A percentile compares a stretch with the other conserved stretches of the same genome.
Evolutionary conservation across 2,888 invertebrate species (phyloP).

Genomic region (Lucinisca nassula): DNA sequence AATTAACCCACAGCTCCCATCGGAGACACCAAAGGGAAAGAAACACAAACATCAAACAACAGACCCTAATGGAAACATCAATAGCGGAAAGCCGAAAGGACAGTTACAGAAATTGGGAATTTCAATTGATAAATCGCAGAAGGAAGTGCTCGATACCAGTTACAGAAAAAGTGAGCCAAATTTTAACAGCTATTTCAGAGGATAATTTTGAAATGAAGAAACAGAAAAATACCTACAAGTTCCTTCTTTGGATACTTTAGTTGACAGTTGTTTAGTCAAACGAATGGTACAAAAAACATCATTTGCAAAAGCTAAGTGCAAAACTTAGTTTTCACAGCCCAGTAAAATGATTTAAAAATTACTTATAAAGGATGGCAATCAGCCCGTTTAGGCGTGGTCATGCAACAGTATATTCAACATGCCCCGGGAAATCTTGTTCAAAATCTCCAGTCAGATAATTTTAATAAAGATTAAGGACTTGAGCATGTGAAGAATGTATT

Average conservation of each 20-base stretch:
- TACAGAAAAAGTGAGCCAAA: slow-evolving; percentile 45
- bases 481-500: no score
- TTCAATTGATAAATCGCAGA: no score
- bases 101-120: no score
- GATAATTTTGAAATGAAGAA: slow-evolving; percentile 35
- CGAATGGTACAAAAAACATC: slow-evolving; percentile 36
- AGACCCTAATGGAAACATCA: no score
- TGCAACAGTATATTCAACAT: slow-evolving; percentile 46
- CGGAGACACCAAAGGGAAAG: no score
- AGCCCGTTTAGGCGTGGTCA: no score
- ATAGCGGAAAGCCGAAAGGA: no score
- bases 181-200: slow-evolving; percentile 42
- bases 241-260: slow-evolving; percentile 42
- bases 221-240: slow-evolving; percentile 41
- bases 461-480: no score
- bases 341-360: slow-evolving; percentile 51
- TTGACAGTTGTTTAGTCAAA: slow-evolving; percentile 34
- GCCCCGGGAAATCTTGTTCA: slow-evolving; percentile 33
- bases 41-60: no score
- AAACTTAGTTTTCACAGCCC: slow-evolving; percentile 34
- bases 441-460: slow-evolving; percentile 11
- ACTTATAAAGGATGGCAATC: slow-evolving; percentile 50
- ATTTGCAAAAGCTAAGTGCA: slow-evolving; percentile 39
- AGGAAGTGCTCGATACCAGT: slow-evolving; percentile 21
- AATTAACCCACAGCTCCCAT: no score